phyloP scores from a whole-genome alignment of 2,113 vertebrate genomes.

The Elanoides forficatus region DNA sequence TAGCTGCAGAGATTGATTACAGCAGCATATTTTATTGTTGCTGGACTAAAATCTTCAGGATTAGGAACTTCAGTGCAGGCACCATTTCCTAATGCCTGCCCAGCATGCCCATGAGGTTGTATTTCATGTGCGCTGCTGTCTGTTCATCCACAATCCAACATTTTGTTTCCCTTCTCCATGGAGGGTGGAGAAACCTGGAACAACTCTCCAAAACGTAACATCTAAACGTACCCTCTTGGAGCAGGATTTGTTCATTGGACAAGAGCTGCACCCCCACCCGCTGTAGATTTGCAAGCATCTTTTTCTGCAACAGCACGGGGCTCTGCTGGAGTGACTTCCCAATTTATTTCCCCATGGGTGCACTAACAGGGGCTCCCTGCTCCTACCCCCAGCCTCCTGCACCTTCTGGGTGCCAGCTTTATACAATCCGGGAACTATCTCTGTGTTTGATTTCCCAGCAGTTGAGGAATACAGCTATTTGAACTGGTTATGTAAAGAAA shows the following conservation, averaged over 20 bases:
- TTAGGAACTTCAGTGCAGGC: background rate
- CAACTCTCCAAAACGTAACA: background rate
- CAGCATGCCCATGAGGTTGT: background rate
- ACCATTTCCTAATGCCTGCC: background rate
- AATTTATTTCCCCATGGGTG: background rate
- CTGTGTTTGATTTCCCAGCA: background rate
- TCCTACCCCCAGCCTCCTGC: background rate
- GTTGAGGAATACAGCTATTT: background rate
- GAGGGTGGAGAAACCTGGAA: background rate
- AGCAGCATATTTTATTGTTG: background rate
- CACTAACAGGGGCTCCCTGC: background rate
- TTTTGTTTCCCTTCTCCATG: background rate
- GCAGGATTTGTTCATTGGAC: rapidly evolving
- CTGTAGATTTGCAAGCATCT: background rate
- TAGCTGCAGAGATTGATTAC: background rate
- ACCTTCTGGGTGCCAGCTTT: background rate
- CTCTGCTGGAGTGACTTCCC: background rate
- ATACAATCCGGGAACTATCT: background rate
- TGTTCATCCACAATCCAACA: background rate
- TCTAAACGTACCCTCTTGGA: rapidly evolving
- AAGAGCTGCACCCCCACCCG: background rate
- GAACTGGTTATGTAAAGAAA: background rate
- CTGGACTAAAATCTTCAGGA: background rate
- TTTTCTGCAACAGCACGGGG: background rate
- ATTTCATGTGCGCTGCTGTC: rapidly evolving